Evolutionary conservation across 2,888 invertebrate genomes (phyloP).

Genomic region (Sussaba pulchella): DNA sequence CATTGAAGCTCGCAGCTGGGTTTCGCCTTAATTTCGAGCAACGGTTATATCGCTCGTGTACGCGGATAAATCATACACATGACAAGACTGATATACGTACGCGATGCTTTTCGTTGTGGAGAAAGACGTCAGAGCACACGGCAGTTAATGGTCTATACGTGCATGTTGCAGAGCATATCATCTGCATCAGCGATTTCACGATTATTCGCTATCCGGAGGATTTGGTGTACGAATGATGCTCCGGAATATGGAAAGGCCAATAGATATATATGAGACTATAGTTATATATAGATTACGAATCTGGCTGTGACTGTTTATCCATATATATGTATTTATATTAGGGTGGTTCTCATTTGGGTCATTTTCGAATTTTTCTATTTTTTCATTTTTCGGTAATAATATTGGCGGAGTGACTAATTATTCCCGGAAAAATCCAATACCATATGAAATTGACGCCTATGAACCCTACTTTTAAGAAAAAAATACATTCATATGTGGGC

Average conservation of each 20-base stretch:
- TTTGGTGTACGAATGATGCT: constrained; percentile 60
- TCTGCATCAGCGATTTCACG: constrained; percentile 65
- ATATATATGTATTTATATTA: too few relatives aligned
- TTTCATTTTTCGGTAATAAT: too few relatives aligned
- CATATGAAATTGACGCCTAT: too few relatives aligned
- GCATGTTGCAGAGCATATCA: constrained; percentile 42
- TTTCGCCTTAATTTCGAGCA: constrained; percentile 3
- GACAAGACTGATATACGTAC: not conserved
- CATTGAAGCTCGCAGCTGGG: not conserved
- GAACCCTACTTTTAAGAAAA: too few relatives aligned
- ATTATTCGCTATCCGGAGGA: constrained; percentile 64
- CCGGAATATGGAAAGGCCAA: constrained; percentile 48
- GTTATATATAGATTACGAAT: not conserved
- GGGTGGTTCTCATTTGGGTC: too few relatives aligned
- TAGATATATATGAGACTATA: constrained; percentile 6
- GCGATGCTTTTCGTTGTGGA: not conserved
- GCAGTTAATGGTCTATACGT: not conserved
- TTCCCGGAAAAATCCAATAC: too few relatives aligned
- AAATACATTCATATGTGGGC: too few relatives aligned
- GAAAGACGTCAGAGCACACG: constrained; percentile 34
- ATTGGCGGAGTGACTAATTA: too few relatives aligned
- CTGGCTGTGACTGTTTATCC: too few relatives aligned
- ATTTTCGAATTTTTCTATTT: too few relatives aligned
- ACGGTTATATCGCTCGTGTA: not conserved
- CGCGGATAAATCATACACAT: not conserved